Base-by-base conservation (phyloP, 2,797 vertebrate species). In the Anniella stebbinsi region DNA sequence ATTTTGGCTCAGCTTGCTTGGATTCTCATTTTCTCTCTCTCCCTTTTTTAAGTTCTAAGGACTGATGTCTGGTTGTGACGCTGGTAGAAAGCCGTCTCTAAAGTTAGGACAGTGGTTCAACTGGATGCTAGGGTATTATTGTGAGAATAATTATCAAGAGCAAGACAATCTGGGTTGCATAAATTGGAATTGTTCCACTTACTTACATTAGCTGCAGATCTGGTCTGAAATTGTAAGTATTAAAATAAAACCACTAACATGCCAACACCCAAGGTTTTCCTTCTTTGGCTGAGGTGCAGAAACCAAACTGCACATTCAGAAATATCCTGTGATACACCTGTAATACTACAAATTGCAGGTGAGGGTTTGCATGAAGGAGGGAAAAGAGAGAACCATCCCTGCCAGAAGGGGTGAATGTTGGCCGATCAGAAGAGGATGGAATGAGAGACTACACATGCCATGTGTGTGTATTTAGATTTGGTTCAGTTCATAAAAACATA, bases 1-100 rank as follows among this genome's bases (percentile, higher is more conserved):
- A 93, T 93, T 11, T 2, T 63, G 88, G 75, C 86, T 92, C 82
- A 89, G 0, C 90, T 93, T 93, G 36, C 75, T 81, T 66, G 28
- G n/a, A 13, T 86, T 93, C 73, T 91, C 38, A 78, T 88, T 80
- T 66, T 15, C 15, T 89, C 60, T 83, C 67, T 67, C 36, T 18
- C 45, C 6, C 45, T 73, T 36, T 73, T 92, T 57, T 69, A 81
- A 89, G 38, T 80, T 84, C 66, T 28, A 86, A 89, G 17, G 41
- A 82, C 60, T 57, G 70, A 41, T 80, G 38, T 45, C 70, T 57
- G 38, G 41, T 28, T 81, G 86, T 41, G 80, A 73, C 0, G 33
- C 54, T 2, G 33, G 41, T 85, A 1, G 90, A 87, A 69, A 54
- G 15, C 3, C 2, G 10, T 38, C 12, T 84, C 86, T 70, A 54